phyloP scores from a whole-genome alignment of 2,888 invertebrate species.

The Ariolimax columbianus region DNA sequence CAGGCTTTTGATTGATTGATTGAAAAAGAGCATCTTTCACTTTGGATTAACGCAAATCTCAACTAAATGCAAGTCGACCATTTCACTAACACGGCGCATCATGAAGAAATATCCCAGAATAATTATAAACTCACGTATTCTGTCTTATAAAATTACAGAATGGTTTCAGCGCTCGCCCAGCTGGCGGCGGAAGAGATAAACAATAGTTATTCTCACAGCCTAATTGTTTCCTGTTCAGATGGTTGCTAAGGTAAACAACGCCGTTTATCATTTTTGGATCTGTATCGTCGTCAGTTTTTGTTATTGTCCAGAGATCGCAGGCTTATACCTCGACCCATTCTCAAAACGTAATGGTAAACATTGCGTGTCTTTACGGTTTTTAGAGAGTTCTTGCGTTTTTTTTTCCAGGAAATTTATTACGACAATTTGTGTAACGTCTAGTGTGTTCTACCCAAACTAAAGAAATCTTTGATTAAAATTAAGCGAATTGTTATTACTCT shows the following conservation, averaged over 20 bases:
- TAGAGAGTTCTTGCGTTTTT: conserved; percentile 5
- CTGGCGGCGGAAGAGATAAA: conserved; percentile 38
- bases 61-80: not conserved
- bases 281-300: conserved; percentile 45
- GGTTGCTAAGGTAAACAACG: conserved; percentile 42
- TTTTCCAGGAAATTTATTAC: conserved; percentile 16
- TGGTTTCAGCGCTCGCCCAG: conserved; percentile 39
- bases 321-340: conserved; percentile 9
- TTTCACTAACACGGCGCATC: conserved; percentile 10
- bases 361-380: conserved; percentile 12
- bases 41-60: conserved; percentile 14
- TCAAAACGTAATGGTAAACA: conserved; percentile 44
- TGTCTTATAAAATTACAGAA: conserved; percentile 43
- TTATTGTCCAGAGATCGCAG: conserved; percentile 27
- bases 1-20: too few species aligned
- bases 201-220: conserved; percentile 41
- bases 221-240: conserved; percentile 47
- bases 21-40: too few species aligned
- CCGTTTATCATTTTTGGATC: conserved; percentile 51
- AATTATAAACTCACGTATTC: conserved; percentile 36
- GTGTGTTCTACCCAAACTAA: not conserved
- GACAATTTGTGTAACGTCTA: conserved; percentile 8
- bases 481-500: conserved; percentile 18
- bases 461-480: conserved; percentile 34
- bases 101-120: conserved; percentile 33